Evolutionary conservation across 2,113 vertebrate genomes (phyloP).

Genomic region (Anhinga rufa): DNA sequence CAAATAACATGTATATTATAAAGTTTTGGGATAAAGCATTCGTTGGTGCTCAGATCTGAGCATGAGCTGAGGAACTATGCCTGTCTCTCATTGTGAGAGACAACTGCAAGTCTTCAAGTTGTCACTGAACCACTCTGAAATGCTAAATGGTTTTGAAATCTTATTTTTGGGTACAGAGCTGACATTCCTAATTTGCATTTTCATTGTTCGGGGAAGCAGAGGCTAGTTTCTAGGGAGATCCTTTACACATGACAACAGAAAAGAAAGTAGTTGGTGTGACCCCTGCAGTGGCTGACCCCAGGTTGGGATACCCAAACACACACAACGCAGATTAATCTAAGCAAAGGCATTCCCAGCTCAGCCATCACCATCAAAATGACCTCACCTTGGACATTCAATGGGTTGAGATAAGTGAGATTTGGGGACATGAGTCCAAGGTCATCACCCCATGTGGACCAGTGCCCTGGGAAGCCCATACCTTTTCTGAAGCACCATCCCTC

Average conservation of each 20-base stretch:
- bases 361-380: not conserved
- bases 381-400: not conserved
- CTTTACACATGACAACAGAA: not conserved
- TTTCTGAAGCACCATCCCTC: not conserved
- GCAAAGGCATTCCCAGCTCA: not conserved
- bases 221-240: slow-evolving; percentile 8
- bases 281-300: accelerated
- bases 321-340: not conserved
- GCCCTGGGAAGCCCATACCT: not conserved
- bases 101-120: not conserved
- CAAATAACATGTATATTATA: not conserved
- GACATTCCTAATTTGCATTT: slow-evolving; percentile 14
- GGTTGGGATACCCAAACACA: not conserved
- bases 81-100: slow-evolving; percentile 16
- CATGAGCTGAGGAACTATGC: not conserved
- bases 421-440: not conserved
- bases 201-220: not conserved
- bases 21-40: slow-evolving; percentile 1
- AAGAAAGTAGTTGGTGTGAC: not conserved
- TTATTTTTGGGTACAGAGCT: slow-evolving; percentile 37
- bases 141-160: slow-evolving; percentile 14
- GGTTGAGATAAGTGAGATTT: not conserved
- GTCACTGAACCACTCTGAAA: slow-evolving; percentile 13
- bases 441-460: no score
- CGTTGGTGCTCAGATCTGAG: not conserved